Conservation (phyloP, 2,888 invertebrate species). For the Polydrusus cervinus region DNA sequence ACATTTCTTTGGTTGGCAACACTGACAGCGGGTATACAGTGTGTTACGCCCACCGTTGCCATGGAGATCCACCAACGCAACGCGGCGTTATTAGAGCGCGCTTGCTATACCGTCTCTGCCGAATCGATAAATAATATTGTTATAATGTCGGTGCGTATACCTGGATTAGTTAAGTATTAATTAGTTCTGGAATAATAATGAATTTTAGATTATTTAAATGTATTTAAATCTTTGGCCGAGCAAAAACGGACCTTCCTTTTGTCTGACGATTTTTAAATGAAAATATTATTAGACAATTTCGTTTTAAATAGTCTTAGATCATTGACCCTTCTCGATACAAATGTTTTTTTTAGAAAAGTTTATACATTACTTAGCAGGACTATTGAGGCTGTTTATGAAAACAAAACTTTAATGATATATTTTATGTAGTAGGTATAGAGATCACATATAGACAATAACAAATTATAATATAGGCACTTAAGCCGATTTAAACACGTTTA, state of each 20-base stretch:
- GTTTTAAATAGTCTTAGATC: not conserved
- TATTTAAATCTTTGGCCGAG: not conserved
- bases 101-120: conserved; percentile 57
- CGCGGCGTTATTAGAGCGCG: conserved; percentile 60
- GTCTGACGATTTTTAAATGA: not conserved
- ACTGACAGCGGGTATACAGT: conserved; percentile 46
- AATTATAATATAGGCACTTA: no score
- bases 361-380: not conserved
- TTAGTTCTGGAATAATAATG: conserved; percentile 8
- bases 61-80: conserved; percentile 65
- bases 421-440: no score
- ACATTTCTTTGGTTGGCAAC: conserved; percentile 31
- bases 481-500: no score
- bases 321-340: not conserved
- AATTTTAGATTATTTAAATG: conserved; percentile 8
- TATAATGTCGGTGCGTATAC: conserved; percentile 50
- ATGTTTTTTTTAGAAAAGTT: conserved; percentile 3
- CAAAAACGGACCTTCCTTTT: not conserved
- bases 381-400: no score
- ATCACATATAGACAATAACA: no score
- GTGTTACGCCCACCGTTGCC: conserved; percentile 65
- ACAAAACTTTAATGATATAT: no score
- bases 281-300: not conserved
- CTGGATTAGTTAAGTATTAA: conserved; percentile 40
- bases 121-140: conserved; percentile 61